phyloP scores from a whole-genome alignment of 2,113 vertebrate species.

The Myotis lucifugus region DNA sequence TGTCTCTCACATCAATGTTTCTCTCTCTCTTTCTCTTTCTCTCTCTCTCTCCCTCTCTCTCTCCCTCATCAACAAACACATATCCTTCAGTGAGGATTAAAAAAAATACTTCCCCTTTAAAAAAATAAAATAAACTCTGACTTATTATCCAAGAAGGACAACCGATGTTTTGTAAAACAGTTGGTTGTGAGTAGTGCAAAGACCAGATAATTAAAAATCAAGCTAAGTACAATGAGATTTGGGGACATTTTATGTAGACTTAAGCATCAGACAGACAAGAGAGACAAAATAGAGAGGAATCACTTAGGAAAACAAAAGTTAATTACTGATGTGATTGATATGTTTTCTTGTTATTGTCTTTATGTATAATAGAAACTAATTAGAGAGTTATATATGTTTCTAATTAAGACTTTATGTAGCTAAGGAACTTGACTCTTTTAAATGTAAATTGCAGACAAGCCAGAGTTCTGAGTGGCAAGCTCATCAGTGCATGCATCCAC shows the following conservation, averaged over 20 bases:
- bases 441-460: background rate
- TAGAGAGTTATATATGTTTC: background rate
- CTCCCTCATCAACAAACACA: background rate
- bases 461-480: background rate
- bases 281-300: background rate
- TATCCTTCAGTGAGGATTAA: background rate
- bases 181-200: background rate
- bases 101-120: background rate
- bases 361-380: constrained; percentile 24
- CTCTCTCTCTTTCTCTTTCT: background rate
- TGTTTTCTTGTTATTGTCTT: background rate
- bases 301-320: constrained; percentile 15
- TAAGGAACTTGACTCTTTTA: constrained; percentile 10
- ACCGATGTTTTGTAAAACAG: background rate
- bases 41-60: no score
- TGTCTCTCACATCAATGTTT: no score
- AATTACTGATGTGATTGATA: background rate
- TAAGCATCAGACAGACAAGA: background rate
- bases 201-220: background rate
- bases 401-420: constrained; percentile 12
- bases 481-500: background rate
- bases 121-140: background rate
- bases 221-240: constrained; percentile 25
- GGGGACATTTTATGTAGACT: background rate
- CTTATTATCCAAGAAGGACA: background rate